phyloP scores from a whole-genome alignment of 2,113 vertebrate genomes.

The Copsychus sechellarum region DNA sequence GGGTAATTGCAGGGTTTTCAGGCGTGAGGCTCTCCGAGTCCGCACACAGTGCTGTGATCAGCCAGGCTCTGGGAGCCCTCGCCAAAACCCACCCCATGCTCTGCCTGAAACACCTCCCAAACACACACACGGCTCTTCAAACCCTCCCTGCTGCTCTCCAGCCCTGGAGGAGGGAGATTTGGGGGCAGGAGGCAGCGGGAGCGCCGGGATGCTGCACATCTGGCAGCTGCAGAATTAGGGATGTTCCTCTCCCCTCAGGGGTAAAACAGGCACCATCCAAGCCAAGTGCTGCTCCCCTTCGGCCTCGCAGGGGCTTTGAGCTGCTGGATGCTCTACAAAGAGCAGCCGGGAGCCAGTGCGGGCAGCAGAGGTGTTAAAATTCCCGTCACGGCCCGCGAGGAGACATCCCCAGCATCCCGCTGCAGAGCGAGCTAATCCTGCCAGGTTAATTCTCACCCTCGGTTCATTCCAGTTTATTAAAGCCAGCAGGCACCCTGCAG shows the following conservation, averaged over 20 bases:
- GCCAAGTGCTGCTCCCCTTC: not conserved
- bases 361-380: constrained; percentile 55
- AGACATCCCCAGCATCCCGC: constrained; percentile 45
- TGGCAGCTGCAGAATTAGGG: fast-evolving
- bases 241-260: not conserved
- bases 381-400: not conserved
- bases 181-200: not conserved
- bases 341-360: not conserved
- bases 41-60: fast-evolving
- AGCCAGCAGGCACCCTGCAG: constrained; percentile 63
- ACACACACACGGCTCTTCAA: not conserved
- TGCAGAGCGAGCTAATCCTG: constrained; percentile 65
- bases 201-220: not conserved
- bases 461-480: constrained; percentile 73
- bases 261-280: fast-evolving
- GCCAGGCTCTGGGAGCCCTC: not conserved
- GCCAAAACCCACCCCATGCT: not conserved
- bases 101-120: not conserved
- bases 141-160: not conserved
- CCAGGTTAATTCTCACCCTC: constrained; percentile 71
- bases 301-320: not conserved
- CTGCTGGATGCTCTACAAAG: not conserved
- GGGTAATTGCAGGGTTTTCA: not conserved
- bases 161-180: not conserved
- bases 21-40: not conserved